Evolutionary conservation across 2,797 vertebrate genomes (phyloP).

Genomic region (Tenualosa ilisha): DNA sequence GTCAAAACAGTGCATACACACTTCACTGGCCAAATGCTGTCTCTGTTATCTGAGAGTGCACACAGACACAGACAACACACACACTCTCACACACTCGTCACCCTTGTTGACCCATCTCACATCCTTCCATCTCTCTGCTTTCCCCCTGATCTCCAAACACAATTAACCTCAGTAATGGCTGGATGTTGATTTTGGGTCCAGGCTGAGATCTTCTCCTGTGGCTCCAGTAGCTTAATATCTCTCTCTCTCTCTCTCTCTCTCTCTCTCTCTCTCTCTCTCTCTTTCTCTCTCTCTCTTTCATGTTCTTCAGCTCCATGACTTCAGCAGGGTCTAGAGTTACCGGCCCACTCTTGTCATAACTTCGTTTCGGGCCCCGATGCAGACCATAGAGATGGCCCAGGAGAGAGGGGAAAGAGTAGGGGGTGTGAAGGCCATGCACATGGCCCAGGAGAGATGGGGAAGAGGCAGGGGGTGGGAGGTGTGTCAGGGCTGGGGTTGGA

Average conservation of each 20-base stretch:
- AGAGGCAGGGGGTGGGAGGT: background rate
- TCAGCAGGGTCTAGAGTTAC: background rate
- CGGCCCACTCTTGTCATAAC: background rate
- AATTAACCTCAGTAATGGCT: conserved; percentile 65
- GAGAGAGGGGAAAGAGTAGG: background rate
- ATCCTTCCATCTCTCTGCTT: conserved; percentile 1
- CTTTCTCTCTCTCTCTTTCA: conserved; percentile 36
- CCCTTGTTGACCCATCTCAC: conserved; percentile 19
- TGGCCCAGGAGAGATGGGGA: background rate
- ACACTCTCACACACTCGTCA: background rate
- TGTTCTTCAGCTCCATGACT: conserved; percentile 22
- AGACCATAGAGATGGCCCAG: background rate
- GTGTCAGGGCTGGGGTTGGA: background rate
- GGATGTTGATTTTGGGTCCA: conserved; percentile 64
- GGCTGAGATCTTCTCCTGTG: conserved; percentile 50
- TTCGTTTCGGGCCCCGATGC: background rate
- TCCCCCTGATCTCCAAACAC: conserved; percentile 66
- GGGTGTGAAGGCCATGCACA: no score
- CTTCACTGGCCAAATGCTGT: background rate
- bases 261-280: conserved; percentile 53
- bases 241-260: conserved; percentile 48
- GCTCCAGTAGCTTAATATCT: conserved; percentile 56
- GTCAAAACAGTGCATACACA: background rate
- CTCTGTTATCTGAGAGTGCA: no score
- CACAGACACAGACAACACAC: background rate